phyloP scores from a whole-genome alignment of 1,140 invertebrate genomes.

The Megalopta genalis region DNA sequence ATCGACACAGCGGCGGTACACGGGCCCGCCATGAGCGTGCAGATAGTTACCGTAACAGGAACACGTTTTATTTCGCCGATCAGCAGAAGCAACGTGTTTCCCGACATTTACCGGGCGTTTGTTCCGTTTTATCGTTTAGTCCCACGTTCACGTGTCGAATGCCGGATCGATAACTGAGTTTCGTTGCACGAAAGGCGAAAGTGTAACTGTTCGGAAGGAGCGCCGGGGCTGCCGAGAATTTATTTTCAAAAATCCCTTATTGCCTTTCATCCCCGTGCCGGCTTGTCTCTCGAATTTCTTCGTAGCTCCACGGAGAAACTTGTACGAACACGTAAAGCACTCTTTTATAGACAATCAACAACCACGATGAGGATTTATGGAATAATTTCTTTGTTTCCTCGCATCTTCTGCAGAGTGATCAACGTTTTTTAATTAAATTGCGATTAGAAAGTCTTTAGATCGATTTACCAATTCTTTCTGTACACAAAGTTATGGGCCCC shows the following conservation, averaged over 20 bases:
- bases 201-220: background rate
- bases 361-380: too few relatives aligned
- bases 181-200: background rate
- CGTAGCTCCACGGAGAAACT: too few relatives aligned
- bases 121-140: background rate
- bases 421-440: too few relatives aligned
- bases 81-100: conserved; percentile 22
- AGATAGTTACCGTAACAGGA: conserved; percentile 9
- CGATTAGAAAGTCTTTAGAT: too few relatives aligned
- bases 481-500: too few relatives aligned
- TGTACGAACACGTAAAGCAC: too few relatives aligned
- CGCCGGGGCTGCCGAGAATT: background rate
- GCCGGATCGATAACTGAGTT: background rate
- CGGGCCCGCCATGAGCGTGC: background rate
- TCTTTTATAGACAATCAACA: too few relatives aligned
- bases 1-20: background rate
- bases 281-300: too few relatives aligned
- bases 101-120: background rate
- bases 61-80: conserved; percentile 28
- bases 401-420: too few relatives aligned
- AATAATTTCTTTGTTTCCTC: too few relatives aligned
- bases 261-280: too few relatives aligned
- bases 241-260: background rate
- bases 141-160: background rate
- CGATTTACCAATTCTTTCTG: too few relatives aligned